phyloP scores from a whole-genome alignment of 2,888 invertebrate species.

The Colletes collaris region DNA sequence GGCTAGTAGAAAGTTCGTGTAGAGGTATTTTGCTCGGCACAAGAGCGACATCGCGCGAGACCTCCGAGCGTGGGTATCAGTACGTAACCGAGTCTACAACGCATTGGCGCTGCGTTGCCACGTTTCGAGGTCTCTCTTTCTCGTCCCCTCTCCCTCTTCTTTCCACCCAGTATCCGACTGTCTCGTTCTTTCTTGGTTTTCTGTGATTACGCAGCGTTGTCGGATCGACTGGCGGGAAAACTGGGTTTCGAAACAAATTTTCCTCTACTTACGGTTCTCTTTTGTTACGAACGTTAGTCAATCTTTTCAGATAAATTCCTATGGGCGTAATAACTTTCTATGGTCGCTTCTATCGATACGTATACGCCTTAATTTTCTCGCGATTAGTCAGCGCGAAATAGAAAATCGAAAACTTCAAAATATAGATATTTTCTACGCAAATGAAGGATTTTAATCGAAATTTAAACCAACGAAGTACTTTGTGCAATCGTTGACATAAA shows the following conservation, averaged over 20 bases:
- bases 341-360: not conserved
- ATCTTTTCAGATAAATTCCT: conserved; percentile 5
- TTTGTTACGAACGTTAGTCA: conserved; percentile 16
- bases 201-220: conserved; percentile 68
- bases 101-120: conserved; percentile 80
- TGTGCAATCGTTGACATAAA: not conserved
- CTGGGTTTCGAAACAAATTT: conserved; percentile 80
- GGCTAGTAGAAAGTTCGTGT: conserved; percentile 80
- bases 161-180: conserved; percentile 25
- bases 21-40: conserved; percentile 75
- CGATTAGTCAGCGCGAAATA: not conserved
- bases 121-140: conserved; percentile 79
- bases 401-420: no score
- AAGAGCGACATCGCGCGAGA: conserved; percentile 72
- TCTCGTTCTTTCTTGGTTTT: conserved; percentile 59
- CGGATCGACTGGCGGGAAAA: conserved; percentile 80
- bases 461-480: not conserved
- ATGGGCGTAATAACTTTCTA: not conserved
- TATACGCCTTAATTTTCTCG: not conserved
- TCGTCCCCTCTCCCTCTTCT: conserved; percentile 40
- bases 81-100: conserved; percentile 82
- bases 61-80: conserved; percentile 83
- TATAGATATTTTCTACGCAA: no score
- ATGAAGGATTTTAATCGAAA: not conserved
- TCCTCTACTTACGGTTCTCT: conserved; percentile 52